Evolutionary conservation across 2,888 invertebrate genomes (phyloP).

Genomic region (Cryptocephalus moraei): DNA sequence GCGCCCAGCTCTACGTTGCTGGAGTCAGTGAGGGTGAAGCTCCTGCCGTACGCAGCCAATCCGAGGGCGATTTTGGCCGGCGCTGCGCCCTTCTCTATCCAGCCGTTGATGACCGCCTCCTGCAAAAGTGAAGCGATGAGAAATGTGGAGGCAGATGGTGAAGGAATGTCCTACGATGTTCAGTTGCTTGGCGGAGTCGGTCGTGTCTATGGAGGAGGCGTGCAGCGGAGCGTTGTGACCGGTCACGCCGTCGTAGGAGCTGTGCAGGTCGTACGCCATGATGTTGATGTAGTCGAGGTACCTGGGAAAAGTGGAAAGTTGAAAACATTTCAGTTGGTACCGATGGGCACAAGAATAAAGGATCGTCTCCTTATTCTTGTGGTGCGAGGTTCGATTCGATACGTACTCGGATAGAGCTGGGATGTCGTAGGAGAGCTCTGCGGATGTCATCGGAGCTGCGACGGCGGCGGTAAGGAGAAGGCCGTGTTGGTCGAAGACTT

Average conservation of each 20-base stretch:
- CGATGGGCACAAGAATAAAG: too few species aligned
- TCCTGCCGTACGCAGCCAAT: slow-evolving; percentile 58
- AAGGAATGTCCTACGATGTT: slow-evolving; percentile 36
- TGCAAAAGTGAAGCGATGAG: too few species aligned
- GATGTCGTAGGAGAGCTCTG: slow-evolving; percentile 50
- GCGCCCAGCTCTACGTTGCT: slow-evolving; percentile 43
- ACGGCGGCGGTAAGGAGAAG: slow-evolving; percentile 51
- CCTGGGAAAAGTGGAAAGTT: too few species aligned
- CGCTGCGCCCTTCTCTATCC: slow-evolving; percentile 46
- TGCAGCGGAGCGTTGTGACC: slow-evolving; percentile 61
- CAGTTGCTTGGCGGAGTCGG: slow-evolving; percentile 25
- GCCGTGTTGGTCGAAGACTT: slow-evolving; percentile 45
- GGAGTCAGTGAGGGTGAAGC: slow-evolving; percentile 46
- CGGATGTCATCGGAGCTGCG: slow-evolving; percentile 40
- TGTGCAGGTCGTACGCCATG: slow-evolving; percentile 52
- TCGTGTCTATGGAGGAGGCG: slow-evolving; percentile 39
- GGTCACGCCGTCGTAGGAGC: slow-evolving; percentile 51
- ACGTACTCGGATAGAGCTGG: slow-evolving; percentile 43
- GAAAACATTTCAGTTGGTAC: too few species aligned
- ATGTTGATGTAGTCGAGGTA: slow-evolving; percentile 40
- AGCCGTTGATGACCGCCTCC: slow-evolving; percentile 17
- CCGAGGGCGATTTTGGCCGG: slow-evolving; percentile 59
- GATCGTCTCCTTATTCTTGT: too few species aligned
- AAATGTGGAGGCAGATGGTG: too few species aligned
- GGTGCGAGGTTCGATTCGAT: not conserved